A percentile compares a stretch with the other conserved stretches of the same genome.
Conservation (phyloP, 2,113 vertebrate genomes). For the Eptesicus fuscus region DNA sequence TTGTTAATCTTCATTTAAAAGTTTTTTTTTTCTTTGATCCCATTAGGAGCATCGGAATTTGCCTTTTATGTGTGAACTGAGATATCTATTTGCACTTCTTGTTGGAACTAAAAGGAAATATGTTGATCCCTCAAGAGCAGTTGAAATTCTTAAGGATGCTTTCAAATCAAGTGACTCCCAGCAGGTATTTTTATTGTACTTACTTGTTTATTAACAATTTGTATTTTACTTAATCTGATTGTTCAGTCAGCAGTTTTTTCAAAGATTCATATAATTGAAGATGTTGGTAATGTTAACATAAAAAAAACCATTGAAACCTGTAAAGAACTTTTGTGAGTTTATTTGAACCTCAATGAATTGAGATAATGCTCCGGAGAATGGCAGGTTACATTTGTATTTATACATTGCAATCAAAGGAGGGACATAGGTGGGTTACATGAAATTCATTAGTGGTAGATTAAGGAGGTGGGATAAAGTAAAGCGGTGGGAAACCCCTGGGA, state of each 20-base stretch:
- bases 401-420: too few relatives aligned
- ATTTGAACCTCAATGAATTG: too few relatives aligned
- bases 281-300: background rate
- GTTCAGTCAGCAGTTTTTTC: background rate
- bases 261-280: background rate
- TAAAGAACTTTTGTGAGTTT: too few relatives aligned
- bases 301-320: too few relatives aligned
- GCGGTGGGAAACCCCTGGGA: too few relatives aligned
- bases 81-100: conserved; percentile 96
- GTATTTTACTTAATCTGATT: background rate
- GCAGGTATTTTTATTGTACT: conserved; percentile 85
- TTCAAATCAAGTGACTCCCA: conserved; percentile 98
- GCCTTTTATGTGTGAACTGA: conserved; percentile 97
- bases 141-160: conserved; percentile 98
- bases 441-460: too few relatives aligned
- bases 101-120: conserved; percentile 98
- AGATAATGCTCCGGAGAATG: too few relatives aligned
- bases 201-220: background rate
- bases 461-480: too few relatives aligned
- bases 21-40: background rate
- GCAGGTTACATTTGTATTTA: too few relatives aligned
- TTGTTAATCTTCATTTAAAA: background rate
- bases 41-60: conserved; percentile 95
- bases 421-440: too few relatives aligned
- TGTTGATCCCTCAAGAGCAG: conserved; percentile 96